Base-by-base conservation (phyloP, 2,888 invertebrate genomes). In the Ophioninae sp. region DNA sequence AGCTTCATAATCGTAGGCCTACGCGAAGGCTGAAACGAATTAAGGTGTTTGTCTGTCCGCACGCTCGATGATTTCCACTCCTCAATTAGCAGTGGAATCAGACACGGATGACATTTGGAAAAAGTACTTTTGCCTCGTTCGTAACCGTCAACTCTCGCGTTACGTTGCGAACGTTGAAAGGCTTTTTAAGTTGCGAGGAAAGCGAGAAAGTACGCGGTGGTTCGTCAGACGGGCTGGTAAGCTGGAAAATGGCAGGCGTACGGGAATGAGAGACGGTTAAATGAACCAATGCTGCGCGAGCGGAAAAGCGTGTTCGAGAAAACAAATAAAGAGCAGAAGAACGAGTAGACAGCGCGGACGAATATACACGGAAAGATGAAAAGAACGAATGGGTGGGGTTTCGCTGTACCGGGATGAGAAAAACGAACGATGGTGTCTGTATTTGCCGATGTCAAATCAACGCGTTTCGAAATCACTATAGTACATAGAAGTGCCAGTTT, bases 391-490 rank as follows among this genome's bases (percentile, higher is more conserved):
- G 68, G 57, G 62, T 68, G 73, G 41, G 44, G 78, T 74, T 57
- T 50, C 20, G 78, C 57, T 61, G 30, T 30, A 61, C 76, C 69
- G 64, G 61, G 61, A 41, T 61, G 23, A 21, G 61, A 30, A 39
- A 78, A 65, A 37, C 64, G 73, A 79, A 59, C 30, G 69, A 77
- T 65, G 81, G 74, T 78, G 85, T 88, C 87, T 88, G 86, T 92
- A 88, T 92, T 92, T 92, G 89, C 88, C 88, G 86, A 89, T 91
- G 89, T 89, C 90, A 90, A 91, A 92, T 92, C 91, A 91, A 91
- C 90, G 90, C 89, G 88, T 91, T 90, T 91, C 90, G 91, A 91
- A 92, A 91, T 92, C 91, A 91, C 88, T 88, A 88, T 30, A 70
- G 62, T 20, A 37, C 39, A 68, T 41, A 73, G 30, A 62, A 81